Base-by-base conservation (phyloP, 1,140 invertebrate genomes). In the Zaprionus taronus region DNA sequence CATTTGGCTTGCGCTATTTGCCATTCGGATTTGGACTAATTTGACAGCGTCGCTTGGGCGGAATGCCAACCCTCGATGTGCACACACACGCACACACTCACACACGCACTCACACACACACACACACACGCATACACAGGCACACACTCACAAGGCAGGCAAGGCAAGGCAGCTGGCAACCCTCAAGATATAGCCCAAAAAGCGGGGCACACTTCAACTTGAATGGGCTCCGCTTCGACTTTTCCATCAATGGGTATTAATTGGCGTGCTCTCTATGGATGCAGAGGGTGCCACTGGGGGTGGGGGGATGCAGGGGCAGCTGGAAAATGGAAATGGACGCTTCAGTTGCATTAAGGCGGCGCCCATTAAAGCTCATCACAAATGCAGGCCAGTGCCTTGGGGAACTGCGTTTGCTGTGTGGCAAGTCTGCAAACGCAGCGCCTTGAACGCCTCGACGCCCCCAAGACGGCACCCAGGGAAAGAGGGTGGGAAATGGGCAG, bases 171-270 rank as follows among this genome's bases (percentile, higher is more conserved):
- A 73, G 72, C 72, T 86, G 83, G 83, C 79, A 71, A 62, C 55
- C 67, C 63, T 56, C 57, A 72, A 79, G 71, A 67, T 67, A 67
- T 67, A 67, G 72, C 22, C 51, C 14, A 57, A 63, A 74, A 57
- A 71, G 22, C 28, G 67, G 49, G 79, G 72, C 77, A 78, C 83
- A 86, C 83, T 86, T 86, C 83, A 81, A 72, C 41, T 74, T 78
- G 57, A 61, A 67, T 77, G 64, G 63, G 55, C 58, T 69, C 57
- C 56, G 68, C 49, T 57, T 56, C 77, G 79, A 81, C 75, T 76
- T 89, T 87, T 87, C 79, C 84, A 87, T 89, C 84, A 87, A 87
- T 89, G 84, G 83, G 81, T 84, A 87, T 87, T 87, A 87, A 87
- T 87, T 87, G 84, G 84, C 77, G 72, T 86, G 72, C 80, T 86